Percentiles rank a stretch among this genome's conserved stretches.
Evolutionary conservation across 2,113 vertebrate genomes (phyloP).

Genomic region (Clarias magur): DNA sequence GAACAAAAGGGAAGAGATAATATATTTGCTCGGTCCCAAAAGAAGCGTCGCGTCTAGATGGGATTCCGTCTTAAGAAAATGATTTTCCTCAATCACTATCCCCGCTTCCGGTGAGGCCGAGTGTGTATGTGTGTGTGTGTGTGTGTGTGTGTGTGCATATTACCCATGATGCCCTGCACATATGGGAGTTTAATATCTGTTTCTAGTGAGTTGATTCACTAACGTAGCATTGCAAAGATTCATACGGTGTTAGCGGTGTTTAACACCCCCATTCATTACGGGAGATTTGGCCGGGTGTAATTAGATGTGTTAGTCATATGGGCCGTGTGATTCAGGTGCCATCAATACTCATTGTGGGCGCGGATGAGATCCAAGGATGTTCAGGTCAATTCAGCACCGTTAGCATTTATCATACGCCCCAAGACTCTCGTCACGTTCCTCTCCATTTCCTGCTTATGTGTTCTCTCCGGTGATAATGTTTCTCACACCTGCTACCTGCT

Average conservation of each 20-base stretch:
- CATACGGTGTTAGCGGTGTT: not conserved
- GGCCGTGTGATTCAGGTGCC: not conserved
- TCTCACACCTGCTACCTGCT: not conserved
- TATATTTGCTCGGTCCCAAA: not conserved
- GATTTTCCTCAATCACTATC: not conserved
- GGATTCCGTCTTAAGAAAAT: not conserved
- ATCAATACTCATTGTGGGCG: constrained; percentile 16
- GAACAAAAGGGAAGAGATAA: not conserved
- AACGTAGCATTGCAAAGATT: not conserved
- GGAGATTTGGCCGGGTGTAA: not conserved
- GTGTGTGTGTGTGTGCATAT: not conserved
- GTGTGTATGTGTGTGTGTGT: not conserved
- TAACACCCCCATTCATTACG: not conserved
- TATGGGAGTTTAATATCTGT: not conserved
- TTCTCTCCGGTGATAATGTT: not conserved
- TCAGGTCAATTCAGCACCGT: constrained; percentile 1
- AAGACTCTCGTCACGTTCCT: not conserved
- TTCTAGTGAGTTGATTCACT: not conserved
- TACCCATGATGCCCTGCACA: not conserved
- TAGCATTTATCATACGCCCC: constrained; percentile 6
- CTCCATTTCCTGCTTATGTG: not conserved
- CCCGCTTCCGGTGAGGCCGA: not conserved
- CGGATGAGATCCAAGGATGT: constrained; percentile 7
- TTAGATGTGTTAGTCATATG: not conserved
- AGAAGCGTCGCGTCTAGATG: not conserved